Base-by-base conservation (phyloP, 23 tunicate genomes). In the Styela clava region DNA sequence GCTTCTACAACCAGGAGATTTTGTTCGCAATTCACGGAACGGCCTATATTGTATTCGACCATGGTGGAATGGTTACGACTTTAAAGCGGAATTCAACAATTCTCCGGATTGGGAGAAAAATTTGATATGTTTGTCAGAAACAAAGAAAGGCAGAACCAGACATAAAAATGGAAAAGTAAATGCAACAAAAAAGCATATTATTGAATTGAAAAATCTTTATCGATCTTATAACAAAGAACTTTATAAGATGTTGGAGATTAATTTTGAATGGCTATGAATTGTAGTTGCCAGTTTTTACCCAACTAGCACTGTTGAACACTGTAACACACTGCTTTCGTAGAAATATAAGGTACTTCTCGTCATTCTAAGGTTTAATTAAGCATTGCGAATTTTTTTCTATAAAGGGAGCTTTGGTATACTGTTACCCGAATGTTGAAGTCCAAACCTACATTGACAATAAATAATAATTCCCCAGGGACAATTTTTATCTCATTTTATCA, bases 21-120 rank as follows among this genome's bases (percentile, higher is more conserved):
- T 78, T 78, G 82, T 78, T 1, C 82, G 82, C 23, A 30, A 78
- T 33, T 63, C 82, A 20, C 31, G 5, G 16, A 78, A 30, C 0
- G 34, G 34, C 24, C 61, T 52, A 21, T 78, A 22, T 26, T 78
- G 82, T 21, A 44, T 44, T 27, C 82, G 82, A 22, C 68, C 28
- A 52, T n/a, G 61, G 52, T 25, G 32, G 32, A 29, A 19, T n/a
- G n/a, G 19, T 29, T 67, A 67, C 24, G 31, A 67, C 0, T 67
- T 67, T 29, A 22, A 27, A 25, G 71, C 71, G 22, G 71, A 67
- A 67, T 18, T 1, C 16, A 27, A 25, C 31, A 67, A 67, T 27
- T 67, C 22, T 25, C 71, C 71, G 24, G 0, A 1, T 25, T 67
- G 71, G 71, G 71, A 67, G 24, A 22, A 67, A 19, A 29, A 67